Base-by-base conservation (phyloP, 2,797 vertebrate genomes). In the Passerculus sandwichensis region DNA sequence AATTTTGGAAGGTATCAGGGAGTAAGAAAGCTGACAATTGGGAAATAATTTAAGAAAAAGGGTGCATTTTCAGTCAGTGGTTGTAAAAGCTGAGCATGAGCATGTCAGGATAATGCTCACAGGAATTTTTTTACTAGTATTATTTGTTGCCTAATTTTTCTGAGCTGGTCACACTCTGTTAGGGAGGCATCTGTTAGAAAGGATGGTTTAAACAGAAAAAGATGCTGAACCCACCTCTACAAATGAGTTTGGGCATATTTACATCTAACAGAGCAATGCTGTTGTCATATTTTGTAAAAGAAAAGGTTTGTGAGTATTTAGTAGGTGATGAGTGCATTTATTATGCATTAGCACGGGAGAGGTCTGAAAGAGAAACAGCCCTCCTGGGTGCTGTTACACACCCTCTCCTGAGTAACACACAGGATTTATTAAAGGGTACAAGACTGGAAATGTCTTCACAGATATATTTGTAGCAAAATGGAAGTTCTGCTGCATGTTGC, bases 301-400 rank as follows among this genome's bases (percentile, higher is more conserved):
- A 70, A 89, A 61, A 44, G 13, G 17, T n/a, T 51, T 32, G 60
- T 54, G 77, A 64, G 54, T 72, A n/a, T 56, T 96, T 93, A 29
- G 36, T 81, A 77, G 86, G 61, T 60, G 84, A 32, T 73, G 60
- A 56, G 53, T 32, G 11, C 38, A 82, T 91, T 94, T 96, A 60
- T 74, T 96, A 89, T 85, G 23, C 44, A 90, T 94, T 92, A 94
- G 76, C 69, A 75, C 29, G 48, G 92, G 85, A 83, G 79, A 93
- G 75, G 51, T 45, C 79, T 66, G 48, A n/a, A 94, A 89, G 77
- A 96, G 74, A 92, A 95, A 92, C 42, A 60, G 59, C 70, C 88
- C 79, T 89, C 89, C 15, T 44, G 90, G 29, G 73, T 74, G 75
- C 50, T 62, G 12, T 82, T 92, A 60, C 34, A 79, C 82, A 91